phyloP scores from a whole-genome alignment of 2,797 vertebrate species.

The Rhinichthys osculus region DNA sequence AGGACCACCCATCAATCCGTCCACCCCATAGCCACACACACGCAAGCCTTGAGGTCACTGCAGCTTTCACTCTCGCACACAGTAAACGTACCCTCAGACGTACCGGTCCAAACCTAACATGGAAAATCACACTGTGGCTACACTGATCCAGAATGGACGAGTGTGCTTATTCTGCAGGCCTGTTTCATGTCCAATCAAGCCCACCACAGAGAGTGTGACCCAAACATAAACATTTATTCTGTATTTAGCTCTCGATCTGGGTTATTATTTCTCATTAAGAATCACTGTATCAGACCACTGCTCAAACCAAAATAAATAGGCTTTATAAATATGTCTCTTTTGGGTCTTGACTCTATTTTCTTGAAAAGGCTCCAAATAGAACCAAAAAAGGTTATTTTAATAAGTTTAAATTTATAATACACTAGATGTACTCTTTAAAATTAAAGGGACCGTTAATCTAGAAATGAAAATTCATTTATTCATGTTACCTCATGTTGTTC shows the following conservation, averaged over 20 bases:
- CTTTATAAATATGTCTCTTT: constrained; percentile 28
- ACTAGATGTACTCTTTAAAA: background rate
- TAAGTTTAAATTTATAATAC: background rate
- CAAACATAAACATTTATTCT: constrained; percentile 49
- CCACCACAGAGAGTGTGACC: constrained; percentile 67
- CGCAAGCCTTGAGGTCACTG: constrained; percentile 48
- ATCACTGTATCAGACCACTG: constrained; percentile 22
- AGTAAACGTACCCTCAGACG: constrained; percentile 30
- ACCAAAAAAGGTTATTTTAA: constrained; percentile 1
- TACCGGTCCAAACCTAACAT: constrained; percentile 50
- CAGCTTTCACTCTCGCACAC: constrained; percentile 34
- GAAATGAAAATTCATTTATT: background rate
- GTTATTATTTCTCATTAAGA: constrained; percentile 52
- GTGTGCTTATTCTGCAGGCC: constrained; percentile 71
- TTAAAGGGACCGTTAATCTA: background rate
- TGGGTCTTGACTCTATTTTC: constrained; percentile 11
- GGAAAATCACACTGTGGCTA: constrained; percentile 56
- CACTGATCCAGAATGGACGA: constrained; percentile 69
- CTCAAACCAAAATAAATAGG: constrained; percentile 37
- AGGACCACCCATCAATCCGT: constrained; percentile 48
- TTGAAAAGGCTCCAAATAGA: constrained; percentile 10
- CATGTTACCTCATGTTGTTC: background rate
- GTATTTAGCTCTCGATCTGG: constrained; percentile 28
- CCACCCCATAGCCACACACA: constrained; percentile 43
- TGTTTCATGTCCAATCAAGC: constrained; percentile 74